These are phyloP conservation scores for Chrysoperla carnea DNA, from an alignment of 1,140 invertebrate genomes.

Conservation along the genomic window DNA sequence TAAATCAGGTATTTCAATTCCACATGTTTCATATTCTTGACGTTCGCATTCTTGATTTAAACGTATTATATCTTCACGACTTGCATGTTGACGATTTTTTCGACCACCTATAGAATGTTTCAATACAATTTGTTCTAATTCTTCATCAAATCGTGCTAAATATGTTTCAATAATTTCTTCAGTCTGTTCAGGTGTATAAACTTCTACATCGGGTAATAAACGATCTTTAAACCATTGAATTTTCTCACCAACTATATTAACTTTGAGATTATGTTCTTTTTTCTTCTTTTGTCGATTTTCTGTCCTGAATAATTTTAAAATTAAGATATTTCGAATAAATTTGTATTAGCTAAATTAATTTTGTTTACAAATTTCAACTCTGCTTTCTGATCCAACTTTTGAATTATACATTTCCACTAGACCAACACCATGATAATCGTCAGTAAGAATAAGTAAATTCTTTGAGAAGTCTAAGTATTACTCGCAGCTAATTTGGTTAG, in stretches of 20 bases:
- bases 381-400: no score
- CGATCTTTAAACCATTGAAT: background rate
- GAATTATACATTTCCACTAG: no score
- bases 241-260: background rate
- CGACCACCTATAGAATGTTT: slow-evolving; percentile 10
- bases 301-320: background rate
- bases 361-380: background rate
- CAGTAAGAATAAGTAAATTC: no score
- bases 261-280: background rate
- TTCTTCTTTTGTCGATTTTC: background rate
- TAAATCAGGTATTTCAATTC: slow-evolving; percentile 6
- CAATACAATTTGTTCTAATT: slow-evolving; percentile 13
- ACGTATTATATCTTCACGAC: slow-evolving; percentile 11
- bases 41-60: slow-evolving; percentile 7
- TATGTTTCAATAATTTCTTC: slow-evolving; percentile 10
- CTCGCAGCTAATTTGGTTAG: no score
- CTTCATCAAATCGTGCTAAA: slow-evolving; percentile 12
- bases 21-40: slow-evolving; percentile 12
- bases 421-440: no score
- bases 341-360: background rate
- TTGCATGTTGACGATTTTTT: slow-evolving; percentile 12
- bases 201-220: background rate
- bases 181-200: background rate
- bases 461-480: no score
- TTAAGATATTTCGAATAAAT: background rate